Percentiles rank a stretch among this genome's conserved stretches.
Evolutionary conservation across 35 echinoderm and acorn worm genomes (phyloP).

Genomic region (Lytechinus variegatus): DNA sequence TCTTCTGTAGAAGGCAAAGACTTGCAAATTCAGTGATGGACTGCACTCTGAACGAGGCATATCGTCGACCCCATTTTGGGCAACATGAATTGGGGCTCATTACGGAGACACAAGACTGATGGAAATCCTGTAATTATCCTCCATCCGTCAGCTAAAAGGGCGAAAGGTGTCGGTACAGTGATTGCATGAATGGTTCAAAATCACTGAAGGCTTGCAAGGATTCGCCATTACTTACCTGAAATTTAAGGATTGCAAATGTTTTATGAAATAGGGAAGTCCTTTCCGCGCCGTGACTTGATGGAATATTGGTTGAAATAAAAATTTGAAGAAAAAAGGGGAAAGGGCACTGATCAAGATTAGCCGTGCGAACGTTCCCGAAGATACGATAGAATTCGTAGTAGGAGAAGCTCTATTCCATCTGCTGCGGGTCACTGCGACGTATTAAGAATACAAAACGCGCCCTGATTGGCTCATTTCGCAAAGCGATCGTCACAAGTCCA

Average conservation of each 20-base stretch:
- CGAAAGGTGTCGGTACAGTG: not conserved
- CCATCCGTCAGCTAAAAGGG: not conserved
- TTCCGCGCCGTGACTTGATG: not conserved
- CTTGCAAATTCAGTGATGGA: not conserved
- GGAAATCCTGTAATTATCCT: not conserved
- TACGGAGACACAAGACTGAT: not conserved
- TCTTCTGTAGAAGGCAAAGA: not conserved
- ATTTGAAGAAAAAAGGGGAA: not conserved
- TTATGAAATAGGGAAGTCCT: not conserved
- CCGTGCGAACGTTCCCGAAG: not conserved
- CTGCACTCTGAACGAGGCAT: not conserved
- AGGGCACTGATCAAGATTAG: not conserved
- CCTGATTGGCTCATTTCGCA: conserved; percentile 16
- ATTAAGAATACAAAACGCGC: not conserved
- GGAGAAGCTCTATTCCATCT: conserved; percentile 17
- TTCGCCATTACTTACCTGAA: not conserved
- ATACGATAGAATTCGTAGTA: not conserved
- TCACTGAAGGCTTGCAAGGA: not conserved
- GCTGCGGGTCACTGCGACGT: not conserved
- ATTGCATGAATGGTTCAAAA: not conserved
- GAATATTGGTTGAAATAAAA: not conserved
- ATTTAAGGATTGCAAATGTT: not conserved
- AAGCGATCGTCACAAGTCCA: not conserved
- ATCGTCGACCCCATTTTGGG: not conserved
- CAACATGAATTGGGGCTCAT: not conserved